Percentiles rank a stretch among this genome's conserved stretches.
Evolutionary conservation across 2,888 invertebrate genomes (phyloP).

Genomic region (Andrena chrysosceles): DNA sequence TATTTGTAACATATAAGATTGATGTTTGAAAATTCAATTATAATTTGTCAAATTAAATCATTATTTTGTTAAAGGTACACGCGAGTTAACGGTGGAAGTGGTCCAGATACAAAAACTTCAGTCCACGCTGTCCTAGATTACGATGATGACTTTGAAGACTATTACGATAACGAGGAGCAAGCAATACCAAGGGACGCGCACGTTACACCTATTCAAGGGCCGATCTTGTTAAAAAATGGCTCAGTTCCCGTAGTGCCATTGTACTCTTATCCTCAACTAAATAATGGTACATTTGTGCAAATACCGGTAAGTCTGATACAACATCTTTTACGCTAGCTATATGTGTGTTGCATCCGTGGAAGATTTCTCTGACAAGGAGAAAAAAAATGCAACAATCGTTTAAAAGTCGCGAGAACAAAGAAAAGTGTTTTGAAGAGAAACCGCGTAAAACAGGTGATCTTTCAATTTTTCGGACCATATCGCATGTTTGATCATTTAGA

Average conservation of each 20-base stretch:
- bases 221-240: slow-evolving; percentile 94
- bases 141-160: slow-evolving; percentile 88
- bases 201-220: slow-evolving; percentile 94
- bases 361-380: no score
- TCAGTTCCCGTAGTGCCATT: slow-evolving; percentile 95
- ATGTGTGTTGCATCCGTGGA: no score
- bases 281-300: slow-evolving; percentile 95
- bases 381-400: no score
- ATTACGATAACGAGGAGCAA: slow-evolving; percentile 86
- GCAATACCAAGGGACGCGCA: slow-evolving; percentile 85
- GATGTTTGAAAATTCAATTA: not conserved
- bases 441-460: no score
- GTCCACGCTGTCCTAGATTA: slow-evolving; percentile 91
- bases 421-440: no score
- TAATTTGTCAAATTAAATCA: not conserved
- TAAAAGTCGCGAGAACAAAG: no score
- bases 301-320: slow-evolving; percentile 91
- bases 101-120: slow-evolving; percentile 86
- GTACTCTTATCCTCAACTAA: slow-evolving; percentile 93
- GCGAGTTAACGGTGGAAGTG: slow-evolving; percentile 80
- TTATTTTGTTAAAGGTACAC: slow-evolving; percentile 77
- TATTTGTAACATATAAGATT: not conserved
- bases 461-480: no score
- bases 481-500: no score
- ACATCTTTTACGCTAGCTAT: not conserved